phyloP scores from a whole-genome alignment of 1,140 invertebrate species.

The Physella acuta region DNA sequence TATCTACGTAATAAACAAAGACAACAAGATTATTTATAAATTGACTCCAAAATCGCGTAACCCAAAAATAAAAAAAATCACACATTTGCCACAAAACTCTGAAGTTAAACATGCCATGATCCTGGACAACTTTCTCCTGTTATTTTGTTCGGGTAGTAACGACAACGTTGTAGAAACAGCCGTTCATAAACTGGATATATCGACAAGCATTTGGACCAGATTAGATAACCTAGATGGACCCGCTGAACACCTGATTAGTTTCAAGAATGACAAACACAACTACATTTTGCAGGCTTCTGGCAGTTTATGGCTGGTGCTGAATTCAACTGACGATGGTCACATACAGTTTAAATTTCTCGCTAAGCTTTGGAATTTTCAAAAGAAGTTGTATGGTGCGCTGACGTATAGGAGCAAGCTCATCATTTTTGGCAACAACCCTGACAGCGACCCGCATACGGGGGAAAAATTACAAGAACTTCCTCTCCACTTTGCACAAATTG shows the following conservation, averaged over 20 bases:
- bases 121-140: neutral
- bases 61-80: too few relatives aligned
- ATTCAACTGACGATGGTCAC: neutral
- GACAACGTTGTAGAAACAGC: neutral
- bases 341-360: neutral
- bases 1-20: neutral
- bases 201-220: neutral
- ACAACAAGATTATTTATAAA: neutral
- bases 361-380: neutral
- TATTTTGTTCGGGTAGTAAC: neutral
- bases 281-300: neutral
- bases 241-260: neutral
- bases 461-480: too few relatives aligned
- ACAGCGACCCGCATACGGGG: too few relatives aligned
- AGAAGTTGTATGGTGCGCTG: neutral
- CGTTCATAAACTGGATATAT: neutral
- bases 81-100: neutral
- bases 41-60: too few relatives aligned
- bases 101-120: neutral
- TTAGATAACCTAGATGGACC: neutral
- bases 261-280: neutral
- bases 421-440: too few relatives aligned
- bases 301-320: neutral
- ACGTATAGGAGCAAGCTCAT: neutral
- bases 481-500: too few relatives aligned